Base-by-base conservation (phyloP, 2,797 vertebrate species). In the Falco berigora region DNA sequence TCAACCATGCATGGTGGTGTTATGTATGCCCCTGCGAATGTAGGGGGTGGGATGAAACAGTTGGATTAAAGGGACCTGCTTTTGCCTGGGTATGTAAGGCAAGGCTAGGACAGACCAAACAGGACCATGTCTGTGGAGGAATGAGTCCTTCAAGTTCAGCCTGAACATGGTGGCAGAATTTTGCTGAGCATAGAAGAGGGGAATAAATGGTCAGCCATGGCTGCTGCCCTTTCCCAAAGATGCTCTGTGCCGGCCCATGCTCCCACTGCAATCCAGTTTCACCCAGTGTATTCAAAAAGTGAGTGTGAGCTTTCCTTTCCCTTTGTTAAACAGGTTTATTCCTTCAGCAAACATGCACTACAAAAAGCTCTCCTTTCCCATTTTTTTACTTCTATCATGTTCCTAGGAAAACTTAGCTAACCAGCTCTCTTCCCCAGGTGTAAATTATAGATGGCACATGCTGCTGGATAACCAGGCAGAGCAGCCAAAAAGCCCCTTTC, bases 1-100 rank as follows among this genome's bases (percentile, higher is more conserved):
- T 63, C 76, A 16, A 8, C 27, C 22, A 5, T 2, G 6, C 10
- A 2, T 1, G 0, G 17, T 17, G 52, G 1, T 74, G 55, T 77
- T 13, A 17, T 72, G 74, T 58, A 3, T 72, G 18, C 18, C 32
- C 12, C 8, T 2, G 1, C 23, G 25, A 9, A 2, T 20, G 17
- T 10, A 44, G 44, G 20, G 40, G 27, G 6, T 24, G 55, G 50
- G 55, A 47, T 69, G 5, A 32, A 91, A 6, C 17, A 32, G 40
- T 4, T 46, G 91, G 38, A 6, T 79, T 46, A 25, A 59, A 56
- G 38, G 52, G 24, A 69, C 5, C 23, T 34, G 53, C 42, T 77
- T 56, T 74, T 72, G 55, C n/a, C 55, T 47, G 49, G 9, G 30
- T 67, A 5, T 0, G 0, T 7, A 5, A 55, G 42, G 50, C 27